Conservation (phyloP, 2,797 vertebrate species). For the Sitta carolinensis region DNA sequence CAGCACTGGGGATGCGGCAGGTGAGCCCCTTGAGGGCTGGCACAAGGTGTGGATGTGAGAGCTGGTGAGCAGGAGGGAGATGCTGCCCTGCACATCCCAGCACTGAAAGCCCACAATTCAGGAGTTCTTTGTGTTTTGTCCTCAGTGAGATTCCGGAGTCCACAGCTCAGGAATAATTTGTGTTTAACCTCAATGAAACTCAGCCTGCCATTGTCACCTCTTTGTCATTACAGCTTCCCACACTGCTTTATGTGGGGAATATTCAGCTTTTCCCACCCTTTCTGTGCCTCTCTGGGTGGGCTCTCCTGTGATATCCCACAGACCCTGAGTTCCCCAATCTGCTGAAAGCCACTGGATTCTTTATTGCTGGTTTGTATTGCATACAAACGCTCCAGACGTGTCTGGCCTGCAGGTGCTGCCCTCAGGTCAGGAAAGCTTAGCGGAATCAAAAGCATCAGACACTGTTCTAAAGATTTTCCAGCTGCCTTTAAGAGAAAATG, state of each 20-base stretch:
- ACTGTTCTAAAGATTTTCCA: not conserved
- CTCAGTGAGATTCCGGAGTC: not conserved
- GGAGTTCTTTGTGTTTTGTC: not conserved
- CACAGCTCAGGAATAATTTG: not conserved
- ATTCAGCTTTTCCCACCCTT: not conserved
- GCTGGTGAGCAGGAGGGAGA: not conserved
- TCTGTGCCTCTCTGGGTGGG: not conserved
- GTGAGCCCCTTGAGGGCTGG: not conserved
- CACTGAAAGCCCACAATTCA: rapidly evolving
- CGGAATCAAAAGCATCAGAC: not conserved
- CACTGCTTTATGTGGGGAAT: not conserved
- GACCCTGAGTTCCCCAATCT: not conserved
- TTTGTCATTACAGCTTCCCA: not conserved
- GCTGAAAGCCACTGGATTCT: slow-evolving; percentile 2
- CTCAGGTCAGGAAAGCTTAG: not conserved
- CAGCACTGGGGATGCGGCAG: not conserved
- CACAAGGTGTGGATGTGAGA: rapidly evolving
- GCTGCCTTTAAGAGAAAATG: not conserved
- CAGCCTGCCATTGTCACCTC: not conserved
- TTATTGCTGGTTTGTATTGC: not conserved
- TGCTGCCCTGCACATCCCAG: not conserved
- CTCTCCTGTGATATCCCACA: not conserved
- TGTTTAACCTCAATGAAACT: not conserved
- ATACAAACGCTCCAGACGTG: not conserved
- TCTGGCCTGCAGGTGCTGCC: not conserved